Percentiles rank a stretch among this genome's conserved stretches.
Evolutionary conservation across 2,888 invertebrate species (phyloP).

Genomic region (Camptogramma bilineatum): DNA sequence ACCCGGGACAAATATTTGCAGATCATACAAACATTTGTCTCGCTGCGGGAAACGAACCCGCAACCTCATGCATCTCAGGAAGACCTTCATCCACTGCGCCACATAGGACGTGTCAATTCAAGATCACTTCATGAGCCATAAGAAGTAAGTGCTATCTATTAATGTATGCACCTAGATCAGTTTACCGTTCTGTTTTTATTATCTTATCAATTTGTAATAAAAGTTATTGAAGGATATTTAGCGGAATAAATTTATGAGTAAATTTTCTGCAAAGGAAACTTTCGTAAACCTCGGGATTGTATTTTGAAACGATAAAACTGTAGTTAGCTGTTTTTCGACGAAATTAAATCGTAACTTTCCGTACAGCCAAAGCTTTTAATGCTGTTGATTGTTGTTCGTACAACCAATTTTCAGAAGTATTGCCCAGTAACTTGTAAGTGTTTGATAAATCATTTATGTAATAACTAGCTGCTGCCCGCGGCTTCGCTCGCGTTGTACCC

Average conservation of each 20-base stretch:
- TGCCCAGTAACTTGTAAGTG: not conserved
- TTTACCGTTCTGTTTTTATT: not conserved
- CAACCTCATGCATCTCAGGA: too few relatives aligned
- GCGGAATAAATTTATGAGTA: not conserved
- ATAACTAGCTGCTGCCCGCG: too few relatives aligned
- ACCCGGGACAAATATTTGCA: too few relatives aligned
- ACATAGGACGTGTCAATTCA: too few relatives aligned
- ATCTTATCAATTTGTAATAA: not conserved
- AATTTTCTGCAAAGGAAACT: not conserved
- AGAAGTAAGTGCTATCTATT: too few relatives aligned
- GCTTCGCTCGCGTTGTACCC: too few relatives aligned
- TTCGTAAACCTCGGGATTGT: not conserved
- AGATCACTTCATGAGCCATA: not conserved
- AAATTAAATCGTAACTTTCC: conserved; percentile 13
- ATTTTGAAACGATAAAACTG: conserved; percentile 10
- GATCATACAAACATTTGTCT: too few relatives aligned
- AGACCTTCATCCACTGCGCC: too few relatives aligned
- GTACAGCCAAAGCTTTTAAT: not conserved
- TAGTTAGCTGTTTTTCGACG: not conserved
- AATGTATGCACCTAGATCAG: not conserved
- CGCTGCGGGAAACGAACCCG: too few relatives aligned
- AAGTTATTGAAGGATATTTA: not conserved
- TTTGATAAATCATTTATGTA: not conserved
- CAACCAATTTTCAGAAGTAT: not conserved
- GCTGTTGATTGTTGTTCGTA: not conserved